A percentile compares a stretch with the other conserved stretches of the same genome.
Conservation (phyloP, 2,113 vertebrate species). For the Drymodes brunneopygia region DNA sequence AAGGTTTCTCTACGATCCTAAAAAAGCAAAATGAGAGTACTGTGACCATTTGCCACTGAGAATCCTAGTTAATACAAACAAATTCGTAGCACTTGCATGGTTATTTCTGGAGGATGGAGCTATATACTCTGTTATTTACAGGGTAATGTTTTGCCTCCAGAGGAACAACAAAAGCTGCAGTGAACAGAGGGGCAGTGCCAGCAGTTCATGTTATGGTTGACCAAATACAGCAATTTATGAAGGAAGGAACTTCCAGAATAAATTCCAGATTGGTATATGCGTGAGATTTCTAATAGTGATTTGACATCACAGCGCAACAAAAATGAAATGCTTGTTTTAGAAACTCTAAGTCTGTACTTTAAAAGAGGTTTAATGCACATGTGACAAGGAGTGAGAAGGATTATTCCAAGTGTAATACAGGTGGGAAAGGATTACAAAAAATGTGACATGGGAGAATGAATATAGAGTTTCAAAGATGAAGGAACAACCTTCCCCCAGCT, state of each 20-base stretch:
- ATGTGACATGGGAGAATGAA: neutral
- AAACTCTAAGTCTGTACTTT: constrained; percentile 43
- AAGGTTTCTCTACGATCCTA: neutral
- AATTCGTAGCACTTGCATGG: neutral
- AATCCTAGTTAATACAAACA: neutral
- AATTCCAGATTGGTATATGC: constrained; percentile 35
- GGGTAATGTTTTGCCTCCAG: constrained; percentile 18
- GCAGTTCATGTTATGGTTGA: neutral
- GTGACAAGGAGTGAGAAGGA: constrained; percentile 57
- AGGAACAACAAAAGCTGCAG: constrained; percentile 33
- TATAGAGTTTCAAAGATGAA: neutral
- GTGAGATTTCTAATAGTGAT: constrained; percentile 12
- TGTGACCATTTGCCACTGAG: neutral
- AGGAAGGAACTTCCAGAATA: constrained; percentile 23
- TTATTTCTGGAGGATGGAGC: constrained; percentile 38
- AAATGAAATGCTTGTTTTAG: constrained; percentile 50
- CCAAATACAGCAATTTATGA: constrained; percentile 13
- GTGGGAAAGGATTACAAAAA: constrained; percentile 60
- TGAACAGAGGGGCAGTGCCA: constrained; percentile 28
- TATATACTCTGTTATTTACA: constrained; percentile 36
- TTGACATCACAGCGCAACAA: neutral
- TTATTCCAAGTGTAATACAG: constrained; percentile 32
- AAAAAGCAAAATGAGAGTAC: neutral
- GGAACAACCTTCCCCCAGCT: neutral
- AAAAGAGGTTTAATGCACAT: constrained; percentile 51